Evolutionary conservation across 2,888 invertebrate genomes (phyloP).

Genomic region (Dasypolia templi): DNA sequence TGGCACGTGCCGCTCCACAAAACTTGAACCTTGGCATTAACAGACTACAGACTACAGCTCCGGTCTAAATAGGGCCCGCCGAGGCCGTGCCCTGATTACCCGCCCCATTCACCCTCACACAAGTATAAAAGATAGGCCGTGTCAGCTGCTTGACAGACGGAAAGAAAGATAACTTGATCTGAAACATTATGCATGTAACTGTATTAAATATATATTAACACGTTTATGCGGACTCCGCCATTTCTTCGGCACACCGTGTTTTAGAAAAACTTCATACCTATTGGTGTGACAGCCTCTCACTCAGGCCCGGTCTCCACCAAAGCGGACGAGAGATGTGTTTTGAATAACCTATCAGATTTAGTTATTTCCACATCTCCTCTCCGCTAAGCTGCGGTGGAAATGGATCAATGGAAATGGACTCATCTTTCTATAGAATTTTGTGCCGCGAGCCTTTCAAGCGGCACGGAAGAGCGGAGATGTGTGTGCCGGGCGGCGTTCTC

Average conservation of each 20-base stretch:
- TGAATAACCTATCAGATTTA: too few relatives aligned
- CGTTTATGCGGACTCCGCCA: not conserved
- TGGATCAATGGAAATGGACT: too few relatives aligned
- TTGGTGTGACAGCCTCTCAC: too few relatives aligned
- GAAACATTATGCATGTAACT: not conserved
- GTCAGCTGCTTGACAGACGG: slow-evolving; percentile 16
- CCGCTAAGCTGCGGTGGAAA: too few relatives aligned
- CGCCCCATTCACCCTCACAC: slow-evolving; percentile 26
- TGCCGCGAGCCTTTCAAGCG: too few relatives aligned
- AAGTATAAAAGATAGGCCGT: slow-evolving; percentile 24
- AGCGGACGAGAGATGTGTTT: too few relatives aligned
- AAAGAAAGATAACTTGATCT: slow-evolving; percentile 28
- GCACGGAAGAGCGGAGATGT: too few relatives aligned
- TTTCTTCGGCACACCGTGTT: not conserved
- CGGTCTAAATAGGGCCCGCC: slow-evolving; percentile 7
- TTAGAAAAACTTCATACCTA: not conserved
- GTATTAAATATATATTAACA: not conserved
- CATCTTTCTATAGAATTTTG: too few relatives aligned
- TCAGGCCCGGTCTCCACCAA: too few relatives aligned
- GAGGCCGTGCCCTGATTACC: slow-evolving; percentile 56
- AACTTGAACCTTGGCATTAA: slow-evolving; percentile 52
- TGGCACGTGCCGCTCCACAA: not conserved
- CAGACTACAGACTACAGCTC: not conserved
- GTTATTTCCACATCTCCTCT: too few relatives aligned
- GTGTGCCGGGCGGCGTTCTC: too few relatives aligned